Evolutionary conservation across 2,888 invertebrate genomes (phyloP).

Genomic region (Unio delphinus): DNA sequence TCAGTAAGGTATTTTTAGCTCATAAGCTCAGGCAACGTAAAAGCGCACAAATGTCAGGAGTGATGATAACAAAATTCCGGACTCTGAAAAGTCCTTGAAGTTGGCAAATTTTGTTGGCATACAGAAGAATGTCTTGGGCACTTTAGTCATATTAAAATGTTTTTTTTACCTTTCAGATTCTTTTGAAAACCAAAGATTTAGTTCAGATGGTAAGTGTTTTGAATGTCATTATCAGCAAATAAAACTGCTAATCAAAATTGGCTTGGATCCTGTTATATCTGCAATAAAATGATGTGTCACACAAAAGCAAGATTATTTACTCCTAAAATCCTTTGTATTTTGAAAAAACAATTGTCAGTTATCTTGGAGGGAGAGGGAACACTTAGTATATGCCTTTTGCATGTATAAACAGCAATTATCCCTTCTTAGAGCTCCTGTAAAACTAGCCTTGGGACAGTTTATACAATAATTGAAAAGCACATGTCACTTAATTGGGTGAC

Average conservation of each 20-base stretch:
- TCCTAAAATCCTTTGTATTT: no score
- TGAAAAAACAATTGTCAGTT: not conserved
- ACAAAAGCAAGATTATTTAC: not conserved
- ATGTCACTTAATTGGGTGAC: no score
- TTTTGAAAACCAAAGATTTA: slow-evolving; percentile 91
- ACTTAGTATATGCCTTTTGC: not conserved
- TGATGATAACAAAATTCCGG: no score
- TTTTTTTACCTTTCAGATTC: slow-evolving; percentile 68
- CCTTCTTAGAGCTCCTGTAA: no score
- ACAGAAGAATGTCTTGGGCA: not conserved
- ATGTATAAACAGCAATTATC: no score
- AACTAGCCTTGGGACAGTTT: no score
- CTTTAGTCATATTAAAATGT: not conserved
- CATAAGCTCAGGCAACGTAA: no score
- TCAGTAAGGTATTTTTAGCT: no score
- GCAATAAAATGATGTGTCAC: not conserved
- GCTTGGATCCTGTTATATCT: not conserved
- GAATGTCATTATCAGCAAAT: not conserved
- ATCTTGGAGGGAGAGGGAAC: not conserved
- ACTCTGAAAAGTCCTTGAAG: no score
- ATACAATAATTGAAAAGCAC: no score
- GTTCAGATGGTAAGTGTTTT: slow-evolving; percentile 78
- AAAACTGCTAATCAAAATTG: not conserved
- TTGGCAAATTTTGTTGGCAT: not conserved
- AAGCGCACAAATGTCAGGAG: no score